phyloP scores from a whole-genome alignment of 2,888 invertebrate species.

The Pristionchus japonicus region DNA sequence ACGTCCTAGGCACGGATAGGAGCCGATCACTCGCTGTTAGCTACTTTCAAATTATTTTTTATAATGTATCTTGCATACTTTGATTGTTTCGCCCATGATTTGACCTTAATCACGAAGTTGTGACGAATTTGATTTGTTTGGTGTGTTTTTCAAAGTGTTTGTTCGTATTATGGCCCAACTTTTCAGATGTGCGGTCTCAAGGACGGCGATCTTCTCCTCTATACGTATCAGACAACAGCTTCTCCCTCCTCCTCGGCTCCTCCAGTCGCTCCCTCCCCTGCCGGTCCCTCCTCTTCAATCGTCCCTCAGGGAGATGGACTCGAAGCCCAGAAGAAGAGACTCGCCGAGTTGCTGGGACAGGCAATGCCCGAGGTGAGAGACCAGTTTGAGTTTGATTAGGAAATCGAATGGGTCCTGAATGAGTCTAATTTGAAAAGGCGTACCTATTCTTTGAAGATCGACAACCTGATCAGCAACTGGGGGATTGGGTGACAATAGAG shows the following conservation, averaged over 20 bases:
- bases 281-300: background rate
- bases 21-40: background rate
- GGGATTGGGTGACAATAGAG: too few relatives aligned
- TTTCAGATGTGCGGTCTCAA: background rate
- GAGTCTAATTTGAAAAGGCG: too few relatives aligned
- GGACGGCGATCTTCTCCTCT: conserved; percentile 27
- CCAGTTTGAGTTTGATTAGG: too few relatives aligned
- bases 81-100: too few relatives aligned
- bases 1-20: background rate
- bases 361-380: background rate
- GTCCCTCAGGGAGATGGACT: background rate
- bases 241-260: background rate
- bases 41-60: background rate
- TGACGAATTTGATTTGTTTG: too few relatives aligned
- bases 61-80: background rate
- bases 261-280: background rate
- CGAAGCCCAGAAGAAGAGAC: background rate
- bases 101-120: too few relatives aligned
- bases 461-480: too few relatives aligned
- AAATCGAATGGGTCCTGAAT: too few relatives aligned
- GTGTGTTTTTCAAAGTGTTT: too few relatives aligned
- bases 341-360: background rate
- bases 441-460: too few relatives aligned
- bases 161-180: too few relatives aligned
- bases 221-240: background rate